These are phyloP conservation scores for Iselma pallidipennis DNA, from an alignment of 2,888 invertebrate genomes.

Conservation along the genomic window DNA sequence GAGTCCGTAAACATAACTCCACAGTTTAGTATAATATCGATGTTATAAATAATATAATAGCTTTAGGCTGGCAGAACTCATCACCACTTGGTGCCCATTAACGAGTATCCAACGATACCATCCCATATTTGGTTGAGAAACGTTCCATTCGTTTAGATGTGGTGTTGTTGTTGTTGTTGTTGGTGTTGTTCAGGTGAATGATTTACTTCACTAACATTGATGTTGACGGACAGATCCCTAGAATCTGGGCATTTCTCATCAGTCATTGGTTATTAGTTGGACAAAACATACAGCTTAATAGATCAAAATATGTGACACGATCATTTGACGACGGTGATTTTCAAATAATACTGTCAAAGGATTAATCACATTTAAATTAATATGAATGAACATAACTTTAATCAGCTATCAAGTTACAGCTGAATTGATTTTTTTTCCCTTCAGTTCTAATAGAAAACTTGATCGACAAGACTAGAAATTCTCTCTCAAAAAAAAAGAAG, in stretches of 20 bases:
- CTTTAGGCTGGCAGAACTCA: conserved; percentile 38
- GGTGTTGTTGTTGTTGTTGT: conserved; percentile 4
- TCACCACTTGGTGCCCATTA: conserved; percentile 38
- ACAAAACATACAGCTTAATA: conserved; percentile 37
- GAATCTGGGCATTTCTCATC: conserved; percentile 35
- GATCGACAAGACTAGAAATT: neutral
- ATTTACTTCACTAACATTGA: conserved; percentile 18
- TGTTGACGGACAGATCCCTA: conserved; percentile 22
- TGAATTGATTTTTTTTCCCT: neutral
- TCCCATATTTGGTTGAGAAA: conserved; percentile 32
- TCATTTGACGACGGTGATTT: neutral
- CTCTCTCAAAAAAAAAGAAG: too few species aligned
- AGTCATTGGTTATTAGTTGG: conserved; percentile 40
- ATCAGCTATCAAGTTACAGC: neutral
- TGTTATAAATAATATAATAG: conserved; percentile 30
- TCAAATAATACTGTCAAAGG: neutral
- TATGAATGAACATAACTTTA: neutral
- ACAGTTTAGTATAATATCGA: conserved; percentile 20
- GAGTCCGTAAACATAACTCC: conserved; percentile 8
- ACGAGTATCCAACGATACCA: conserved; percentile 32
- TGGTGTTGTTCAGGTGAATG: conserved; percentile 18
- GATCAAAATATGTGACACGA: conserved; percentile 21
- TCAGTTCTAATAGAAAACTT: neutral
- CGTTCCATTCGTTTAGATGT: neutral
- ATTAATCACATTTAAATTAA: neutral